Evolutionary conservation across 30 jellyfish, hydroid and myxozoan genomes (phyloP), one percentile per base, ranked within the genome.

Genomic region (Cassiopea andromeda): DNA sequence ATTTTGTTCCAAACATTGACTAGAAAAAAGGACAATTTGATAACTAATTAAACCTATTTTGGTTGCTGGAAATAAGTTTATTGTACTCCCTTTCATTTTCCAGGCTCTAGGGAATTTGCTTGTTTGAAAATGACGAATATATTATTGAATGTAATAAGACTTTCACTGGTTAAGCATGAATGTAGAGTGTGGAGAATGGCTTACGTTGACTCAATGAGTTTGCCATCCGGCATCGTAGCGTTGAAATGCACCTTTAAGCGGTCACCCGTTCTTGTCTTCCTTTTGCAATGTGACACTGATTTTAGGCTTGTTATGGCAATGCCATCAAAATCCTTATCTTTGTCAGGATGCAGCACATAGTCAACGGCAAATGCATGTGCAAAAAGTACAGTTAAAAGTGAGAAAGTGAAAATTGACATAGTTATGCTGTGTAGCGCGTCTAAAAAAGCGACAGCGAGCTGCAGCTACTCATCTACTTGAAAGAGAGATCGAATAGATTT

Each of bases 231-330:
- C 90, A 95, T 76, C 18, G 97, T 84, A 2, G 97, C 98, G 69
- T 95, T 95, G 91, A 82, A 95, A 46, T 92, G 76, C 16, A 95
- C 97, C 57, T 82, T 87, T 69, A 95, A 60, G 7, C 84, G 61
- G 73, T 95, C 99, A 13, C 99, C 99, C 44, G 78, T 76, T 73
- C 91, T 84, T 19, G 98, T 95, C 54, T 91, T 91, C 54, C 96
- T 85, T 27, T 83, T 94, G 77, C 99, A 95, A 50, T 81, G 58
- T 1, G 78, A 66, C 50, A 97, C 94, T 57, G 96, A 49, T 17
- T 81, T 49, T 15, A 95, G 85, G 78, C 82, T 75, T 13, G 97
- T 95, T 16, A 95, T 88, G 7, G 97, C 97, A 77, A 95, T 85
- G 8, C 99, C 99, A 44, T 88, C 97, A 64, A 85, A 95, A 18